Conservation (phyloP, 2,888 invertebrate species). For the Abscondita cerata region DNA sequence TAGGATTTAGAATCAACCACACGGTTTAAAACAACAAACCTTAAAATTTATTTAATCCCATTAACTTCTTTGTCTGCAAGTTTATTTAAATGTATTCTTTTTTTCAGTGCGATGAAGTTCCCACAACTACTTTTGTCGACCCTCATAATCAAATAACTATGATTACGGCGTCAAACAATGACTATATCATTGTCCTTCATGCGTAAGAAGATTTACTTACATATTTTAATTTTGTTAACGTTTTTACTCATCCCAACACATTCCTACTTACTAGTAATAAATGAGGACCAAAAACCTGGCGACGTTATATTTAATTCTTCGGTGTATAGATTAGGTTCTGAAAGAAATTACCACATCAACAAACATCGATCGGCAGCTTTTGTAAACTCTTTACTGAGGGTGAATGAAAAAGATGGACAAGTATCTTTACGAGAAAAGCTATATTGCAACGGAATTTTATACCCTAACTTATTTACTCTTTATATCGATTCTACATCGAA, state of each 20-base stretch:
- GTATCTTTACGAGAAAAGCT: slow-evolving; percentile 76
- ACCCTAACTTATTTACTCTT: slow-evolving; percentile 85
- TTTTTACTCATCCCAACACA: slow-evolving; percentile 27
- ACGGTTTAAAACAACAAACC: too few relatives aligned
- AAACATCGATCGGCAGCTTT: slow-evolving; percentile 82
- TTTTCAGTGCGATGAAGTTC: background rate
- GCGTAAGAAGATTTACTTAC: slow-evolving; percentile 38
- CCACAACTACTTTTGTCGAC: background rate
- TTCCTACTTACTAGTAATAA: slow-evolving; percentile 54
- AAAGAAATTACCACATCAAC: slow-evolving; percentile 80
- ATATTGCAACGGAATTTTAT: slow-evolving; percentile 81
- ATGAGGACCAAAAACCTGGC: slow-evolving; percentile 64
- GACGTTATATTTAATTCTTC: slow-evolving; percentile 79
- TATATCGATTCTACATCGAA: slow-evolving; percentile 87
- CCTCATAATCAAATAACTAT: slow-evolving; percentile 7
- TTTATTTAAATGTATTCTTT: too few relatives aligned
- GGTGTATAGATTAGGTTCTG: slow-evolving; percentile 80
- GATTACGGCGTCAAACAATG: slow-evolving; percentile 38
- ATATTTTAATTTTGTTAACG: slow-evolving; percentile 32
- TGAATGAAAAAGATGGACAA: slow-evolving; percentile 76
- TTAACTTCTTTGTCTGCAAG: too few relatives aligned
- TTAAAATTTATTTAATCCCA: too few relatives aligned
- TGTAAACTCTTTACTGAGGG: slow-evolving; percentile 78
- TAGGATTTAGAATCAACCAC: too few relatives aligned
- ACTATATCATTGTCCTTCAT: slow-evolving; percentile 40